Evolutionary conservation across 2,888 invertebrate genomes (phyloP).

Genomic region (Nasonia oneida): DNA sequence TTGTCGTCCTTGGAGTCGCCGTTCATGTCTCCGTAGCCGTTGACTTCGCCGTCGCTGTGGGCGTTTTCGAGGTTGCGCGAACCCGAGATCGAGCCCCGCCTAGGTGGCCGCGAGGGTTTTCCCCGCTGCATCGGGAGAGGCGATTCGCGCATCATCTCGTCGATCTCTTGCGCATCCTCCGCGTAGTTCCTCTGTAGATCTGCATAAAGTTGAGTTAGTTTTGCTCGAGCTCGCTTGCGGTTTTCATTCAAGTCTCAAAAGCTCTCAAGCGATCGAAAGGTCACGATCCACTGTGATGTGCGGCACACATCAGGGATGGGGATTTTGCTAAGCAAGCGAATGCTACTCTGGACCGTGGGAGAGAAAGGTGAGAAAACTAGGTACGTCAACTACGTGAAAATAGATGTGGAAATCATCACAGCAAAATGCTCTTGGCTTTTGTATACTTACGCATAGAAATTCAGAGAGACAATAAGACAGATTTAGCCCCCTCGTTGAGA

Average conservation of each 20-base stretch:
- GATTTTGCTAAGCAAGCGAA: background rate
- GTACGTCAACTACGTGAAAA: too few species aligned
- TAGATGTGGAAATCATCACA: background rate
- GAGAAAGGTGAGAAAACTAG: too few species aligned
- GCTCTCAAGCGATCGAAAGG: background rate
- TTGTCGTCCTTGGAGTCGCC: conserved; percentile 86
- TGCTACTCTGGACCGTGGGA: too few species aligned
- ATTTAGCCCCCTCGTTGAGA: background rate
- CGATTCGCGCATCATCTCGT: conserved; percentile 83
- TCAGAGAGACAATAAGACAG: background rate
- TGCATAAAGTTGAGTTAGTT: conserved; percentile 72
- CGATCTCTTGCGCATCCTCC: conserved; percentile 89
- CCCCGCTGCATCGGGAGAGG: conserved; percentile 76
- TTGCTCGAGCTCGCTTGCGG: background rate
- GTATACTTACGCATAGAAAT: background rate
- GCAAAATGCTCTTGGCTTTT: background rate
- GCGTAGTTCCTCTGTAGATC: conserved; percentile 91
- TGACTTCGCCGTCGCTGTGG: conserved; percentile 89
- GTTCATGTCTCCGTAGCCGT: conserved; percentile 83
- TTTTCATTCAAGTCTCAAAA: background rate
- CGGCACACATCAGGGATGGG: background rate
- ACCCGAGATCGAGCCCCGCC: conserved; percentile 85
- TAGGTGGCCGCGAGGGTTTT: conserved; percentile 86
- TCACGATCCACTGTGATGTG: background rate
- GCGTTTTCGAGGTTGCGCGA: conserved; percentile 84